Evolutionary conservation across 1,140 invertebrate species (phyloP).

Genomic region (Drosophila truncata): DNA sequence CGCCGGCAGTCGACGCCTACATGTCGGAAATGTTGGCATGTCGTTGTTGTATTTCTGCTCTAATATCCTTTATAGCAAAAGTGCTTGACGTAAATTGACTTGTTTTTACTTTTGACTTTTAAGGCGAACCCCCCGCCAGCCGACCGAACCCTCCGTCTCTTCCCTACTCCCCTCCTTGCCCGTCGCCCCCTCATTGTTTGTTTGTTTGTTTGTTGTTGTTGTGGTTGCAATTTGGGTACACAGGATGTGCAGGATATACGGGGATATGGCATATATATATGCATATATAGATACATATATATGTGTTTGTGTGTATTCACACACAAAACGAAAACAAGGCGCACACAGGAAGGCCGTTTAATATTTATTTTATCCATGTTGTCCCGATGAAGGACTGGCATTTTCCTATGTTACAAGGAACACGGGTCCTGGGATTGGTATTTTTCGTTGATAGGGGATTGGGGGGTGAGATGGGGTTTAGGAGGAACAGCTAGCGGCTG

Average conservation of each 20-base stretch:
- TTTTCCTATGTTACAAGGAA: slow-evolving; percentile 18
- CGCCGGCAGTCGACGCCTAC: slow-evolving; percentile 80
- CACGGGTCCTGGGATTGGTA: slow-evolving; percentile 14
- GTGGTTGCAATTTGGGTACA: slow-evolving; percentile 81
- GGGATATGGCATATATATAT: slow-evolving; percentile 26
- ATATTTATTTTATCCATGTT: slow-evolving; percentile 80
- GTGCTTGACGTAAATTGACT: slow-evolving; percentile 84
- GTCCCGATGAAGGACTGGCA: slow-evolving; percentile 33
- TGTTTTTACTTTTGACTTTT: slow-evolving; percentile 84
- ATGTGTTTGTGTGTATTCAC: not conserved
- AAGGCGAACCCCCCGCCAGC: slow-evolving; percentile 42
- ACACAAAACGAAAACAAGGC: slow-evolving; percentile 40
- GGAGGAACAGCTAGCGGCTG: not conserved
- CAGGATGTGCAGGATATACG: slow-evolving; percentile 51
- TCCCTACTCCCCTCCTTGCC: not conserved
- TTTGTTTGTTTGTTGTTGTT: slow-evolving; percentile 69
- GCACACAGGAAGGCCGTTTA: slow-evolving; percentile 73
- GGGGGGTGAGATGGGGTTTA: no score
- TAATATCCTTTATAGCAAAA: slow-evolving; percentile 84
- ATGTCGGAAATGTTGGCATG: slow-evolving; percentile 84
- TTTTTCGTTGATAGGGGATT: not conserved
- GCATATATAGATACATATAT: slow-evolving; percentile 3
- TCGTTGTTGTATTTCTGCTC: slow-evolving; percentile 84
- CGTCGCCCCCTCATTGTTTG: slow-evolving; percentile 7
- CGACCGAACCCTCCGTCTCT: not conserved